Percentiles rank a stretch among this genome's conserved stretches.
Conservation (phyloP, 2,797 vertebrate species). For the Rhyacichthys aspro region DNA sequence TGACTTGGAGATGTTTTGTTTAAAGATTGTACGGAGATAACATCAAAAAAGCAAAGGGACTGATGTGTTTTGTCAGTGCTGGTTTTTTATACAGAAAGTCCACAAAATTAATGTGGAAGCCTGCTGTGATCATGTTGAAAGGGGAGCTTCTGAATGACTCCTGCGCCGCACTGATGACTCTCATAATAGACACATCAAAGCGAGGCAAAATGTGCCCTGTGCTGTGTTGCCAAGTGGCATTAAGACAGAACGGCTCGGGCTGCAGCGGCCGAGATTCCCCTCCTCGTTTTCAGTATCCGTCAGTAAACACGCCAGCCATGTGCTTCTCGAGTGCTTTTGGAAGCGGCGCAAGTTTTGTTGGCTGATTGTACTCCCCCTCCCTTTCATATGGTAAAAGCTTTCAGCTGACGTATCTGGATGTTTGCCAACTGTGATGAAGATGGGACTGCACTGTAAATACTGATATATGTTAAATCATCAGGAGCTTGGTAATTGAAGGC, state of each 20-base stretch:
- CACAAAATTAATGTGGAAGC: constrained; percentile 50
- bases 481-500: no score
- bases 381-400: no score
- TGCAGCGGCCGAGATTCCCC: constrained; percentile 40
- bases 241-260: constrained; percentile 56
- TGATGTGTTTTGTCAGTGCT: constrained; percentile 53
- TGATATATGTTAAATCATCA: background rate
- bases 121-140: constrained; percentile 64
- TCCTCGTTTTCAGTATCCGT: constrained; percentile 49
- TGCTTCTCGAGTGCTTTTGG: constrained; percentile 47
- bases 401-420: no score
- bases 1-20: constrained; percentile 4
- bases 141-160: constrained; percentile 58
- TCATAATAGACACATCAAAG: constrained; percentile 76
- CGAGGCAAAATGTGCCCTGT: constrained; percentile 54
- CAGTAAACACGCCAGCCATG: no score
- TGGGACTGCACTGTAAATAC: constrained; percentile 30
- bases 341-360: no score
- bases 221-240: constrained; percentile 67
- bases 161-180: constrained; percentile 60
- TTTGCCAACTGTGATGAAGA: constrained; percentile 36
- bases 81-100: constrained; percentile 44
- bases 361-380: no score
- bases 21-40: constrained; percentile 21
- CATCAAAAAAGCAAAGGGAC: constrained; percentile 22